Conservation (phyloP, 1,140 invertebrate species). For the Bilobella aurantiaca region DNA sequence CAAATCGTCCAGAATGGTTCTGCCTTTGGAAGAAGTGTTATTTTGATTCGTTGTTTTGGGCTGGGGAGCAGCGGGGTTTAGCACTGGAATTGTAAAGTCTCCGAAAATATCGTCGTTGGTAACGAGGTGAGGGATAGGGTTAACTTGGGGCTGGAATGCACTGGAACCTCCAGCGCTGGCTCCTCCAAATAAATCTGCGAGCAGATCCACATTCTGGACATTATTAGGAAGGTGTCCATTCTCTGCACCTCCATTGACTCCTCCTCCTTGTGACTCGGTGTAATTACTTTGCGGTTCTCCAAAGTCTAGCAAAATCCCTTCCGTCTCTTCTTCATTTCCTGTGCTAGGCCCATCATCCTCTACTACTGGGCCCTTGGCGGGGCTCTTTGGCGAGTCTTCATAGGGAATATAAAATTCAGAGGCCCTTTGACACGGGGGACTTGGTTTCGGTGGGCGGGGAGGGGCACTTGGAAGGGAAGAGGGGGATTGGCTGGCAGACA, state of each 20-base stretch:
- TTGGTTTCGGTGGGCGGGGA: slow-evolving; percentile 16
- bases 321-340: background rate
- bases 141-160: background rate
- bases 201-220: slow-evolving; percentile 6
- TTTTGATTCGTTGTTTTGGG: background rate
- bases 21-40: background rate
- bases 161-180: background rate
- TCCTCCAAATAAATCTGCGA: slow-evolving; percentile 14
- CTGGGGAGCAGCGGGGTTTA: background rate
- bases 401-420: background rate
- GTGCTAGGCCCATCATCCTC: background rate
- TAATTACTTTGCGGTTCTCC: background rate
- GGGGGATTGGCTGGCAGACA: background rate
- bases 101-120: slow-evolving; percentile 5
- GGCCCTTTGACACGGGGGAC: background rate
- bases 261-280: background rate
- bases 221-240: background rate
- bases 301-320: background rate
- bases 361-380: too few relatives aligned
- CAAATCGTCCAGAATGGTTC: background rate
- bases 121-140: background rate
- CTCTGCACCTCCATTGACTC: background rate
- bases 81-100: background rate
- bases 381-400: too few relatives aligned
- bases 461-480: slow-evolving; percentile 17